phyloP scores from a whole-genome alignment of 1,140 invertebrate genomes.

The Oppia nitens region DNA sequence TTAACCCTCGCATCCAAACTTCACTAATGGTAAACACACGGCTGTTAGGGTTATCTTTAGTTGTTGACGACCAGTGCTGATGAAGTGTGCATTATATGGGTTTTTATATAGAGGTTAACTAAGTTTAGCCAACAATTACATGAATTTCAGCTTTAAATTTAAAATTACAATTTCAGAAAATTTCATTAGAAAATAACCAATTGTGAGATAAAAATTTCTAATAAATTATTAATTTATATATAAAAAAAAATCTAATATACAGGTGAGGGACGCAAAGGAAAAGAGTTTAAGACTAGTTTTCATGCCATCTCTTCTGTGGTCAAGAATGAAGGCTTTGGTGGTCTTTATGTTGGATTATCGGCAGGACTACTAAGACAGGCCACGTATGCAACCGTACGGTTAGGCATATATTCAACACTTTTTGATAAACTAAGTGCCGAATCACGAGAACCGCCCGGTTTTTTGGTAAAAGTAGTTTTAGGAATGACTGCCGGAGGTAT shows the following conservation, averaged over 20 bases:
- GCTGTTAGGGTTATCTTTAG: too few relatives aligned
- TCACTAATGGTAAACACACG: too few relatives aligned
- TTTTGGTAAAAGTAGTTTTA: conserved; percentile 39
- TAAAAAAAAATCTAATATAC: background rate
- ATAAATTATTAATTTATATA: background rate
- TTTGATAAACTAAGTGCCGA: conserved; percentile 54
- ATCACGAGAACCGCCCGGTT: conserved; percentile 40
- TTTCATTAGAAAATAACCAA: background rate
- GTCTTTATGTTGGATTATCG: conserved; percentile 68
- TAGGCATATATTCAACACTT: conserved; percentile 85
- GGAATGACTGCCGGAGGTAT: conserved; percentile 69
- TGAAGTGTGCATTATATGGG: too few relatives aligned
- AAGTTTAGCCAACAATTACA: too few relatives aligned
- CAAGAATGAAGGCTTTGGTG: conserved; percentile 67
- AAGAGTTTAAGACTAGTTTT: conserved; percentile 55
- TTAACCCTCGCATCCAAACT: too few relatives aligned
- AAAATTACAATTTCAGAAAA: background rate
- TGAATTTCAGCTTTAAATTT: too few relatives aligned
- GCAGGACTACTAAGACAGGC: conserved; percentile 75
- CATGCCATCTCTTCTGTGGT: conserved; percentile 53
- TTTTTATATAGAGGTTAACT: too few relatives aligned
- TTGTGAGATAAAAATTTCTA: too few relatives aligned
- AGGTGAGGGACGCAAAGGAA: conserved; percentile 42
- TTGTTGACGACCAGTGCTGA: too few relatives aligned
- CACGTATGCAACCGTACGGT: conserved; percentile 89